phyloP scores from a whole-genome alignment of 1,140 invertebrate genomes.

The Drosophila nannoptera region DNA sequence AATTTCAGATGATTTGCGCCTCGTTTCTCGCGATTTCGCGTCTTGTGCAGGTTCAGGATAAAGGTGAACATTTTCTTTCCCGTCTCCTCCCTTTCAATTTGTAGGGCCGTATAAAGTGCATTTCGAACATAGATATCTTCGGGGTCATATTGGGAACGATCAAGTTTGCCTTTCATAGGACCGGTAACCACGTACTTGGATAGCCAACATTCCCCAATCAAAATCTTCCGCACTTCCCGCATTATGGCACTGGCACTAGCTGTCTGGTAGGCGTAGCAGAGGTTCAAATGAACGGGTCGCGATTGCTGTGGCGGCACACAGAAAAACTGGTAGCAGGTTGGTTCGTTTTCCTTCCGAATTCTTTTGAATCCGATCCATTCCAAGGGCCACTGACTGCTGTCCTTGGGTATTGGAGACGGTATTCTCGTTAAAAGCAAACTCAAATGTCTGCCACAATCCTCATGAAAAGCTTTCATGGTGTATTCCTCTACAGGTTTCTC shows the following conservation, averaged over 20 bases:
- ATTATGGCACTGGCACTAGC: not conserved
- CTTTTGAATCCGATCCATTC: not conserved
- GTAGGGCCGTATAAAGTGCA: not conserved
- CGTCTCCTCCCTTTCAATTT: not conserved
- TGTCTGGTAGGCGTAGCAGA: not conserved
- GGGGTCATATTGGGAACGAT: too few relatives aligned
- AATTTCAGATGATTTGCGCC: too few relatives aligned
- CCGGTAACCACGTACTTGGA: constrained; percentile 2
- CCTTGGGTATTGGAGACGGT: not conserved
- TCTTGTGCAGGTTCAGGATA: not conserved
- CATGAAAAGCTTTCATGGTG: not conserved
- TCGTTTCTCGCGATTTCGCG: too few relatives aligned
- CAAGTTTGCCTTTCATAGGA: too few relatives aligned
- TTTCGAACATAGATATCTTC: too few relatives aligned
- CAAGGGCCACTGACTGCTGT: not conserved
- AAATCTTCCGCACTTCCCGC: not conserved
- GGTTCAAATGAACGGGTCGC: too few relatives aligned
- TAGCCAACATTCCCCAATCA: not conserved
- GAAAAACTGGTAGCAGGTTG: constrained; percentile 2
- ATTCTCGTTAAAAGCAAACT: not conserved
- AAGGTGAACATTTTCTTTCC: too few relatives aligned
- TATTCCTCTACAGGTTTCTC: not conserved
- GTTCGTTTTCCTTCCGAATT: not conserved
- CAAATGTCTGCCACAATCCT: not conserved
- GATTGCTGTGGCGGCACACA: not conserved